Percentiles rank a stretch among this genome's conserved stretches.
These are phyloP conservation scores for Talpa occidentalis DNA, from an alignment of 2,113 vertebrate genomes.

Conservation along the genomic window DNA sequence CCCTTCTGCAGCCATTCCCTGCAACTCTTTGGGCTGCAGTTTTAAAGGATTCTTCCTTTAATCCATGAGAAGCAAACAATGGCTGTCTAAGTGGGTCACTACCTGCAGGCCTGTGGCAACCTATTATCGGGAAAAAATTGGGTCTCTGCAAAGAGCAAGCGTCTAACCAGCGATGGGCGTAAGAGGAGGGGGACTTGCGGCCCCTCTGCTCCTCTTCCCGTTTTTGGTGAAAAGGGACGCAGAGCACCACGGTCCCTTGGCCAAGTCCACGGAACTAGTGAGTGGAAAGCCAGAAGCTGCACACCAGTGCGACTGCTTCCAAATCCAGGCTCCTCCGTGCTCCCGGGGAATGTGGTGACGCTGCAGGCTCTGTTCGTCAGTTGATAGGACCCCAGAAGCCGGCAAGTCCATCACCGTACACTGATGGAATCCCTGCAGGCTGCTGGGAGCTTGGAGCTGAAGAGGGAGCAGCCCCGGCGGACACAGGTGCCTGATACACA, in stretches of 20 bases:
- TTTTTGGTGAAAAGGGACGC: background rate
- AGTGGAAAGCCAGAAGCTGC: background rate
- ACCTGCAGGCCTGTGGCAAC: conserved; percentile 5
- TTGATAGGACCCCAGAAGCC: no score
- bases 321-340: background rate
- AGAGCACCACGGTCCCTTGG: rapidly evolving
- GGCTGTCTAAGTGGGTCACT: conserved; percentile 67
- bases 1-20: background rate
- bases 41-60: conserved; percentile 44
- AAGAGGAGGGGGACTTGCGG: background rate
- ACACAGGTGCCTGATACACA: background rate
- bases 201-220: background rate
- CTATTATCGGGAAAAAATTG: conserved; percentile 40
- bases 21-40: background rate
- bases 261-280: background rate
- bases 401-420: background rate
- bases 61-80: conserved; percentile 52
- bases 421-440: no score
- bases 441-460: background rate
- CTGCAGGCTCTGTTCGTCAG: background rate
- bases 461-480: background rate
- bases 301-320: background rate
- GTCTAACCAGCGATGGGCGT: background rate
- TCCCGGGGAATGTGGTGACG: rapidly evolving
- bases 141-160: conserved; percentile 17